Percentiles rank a stretch among this genome's conserved stretches.
Conservation (phyloP, 2,113 vertebrate genomes). For the Podocnemis expansa region DNA sequence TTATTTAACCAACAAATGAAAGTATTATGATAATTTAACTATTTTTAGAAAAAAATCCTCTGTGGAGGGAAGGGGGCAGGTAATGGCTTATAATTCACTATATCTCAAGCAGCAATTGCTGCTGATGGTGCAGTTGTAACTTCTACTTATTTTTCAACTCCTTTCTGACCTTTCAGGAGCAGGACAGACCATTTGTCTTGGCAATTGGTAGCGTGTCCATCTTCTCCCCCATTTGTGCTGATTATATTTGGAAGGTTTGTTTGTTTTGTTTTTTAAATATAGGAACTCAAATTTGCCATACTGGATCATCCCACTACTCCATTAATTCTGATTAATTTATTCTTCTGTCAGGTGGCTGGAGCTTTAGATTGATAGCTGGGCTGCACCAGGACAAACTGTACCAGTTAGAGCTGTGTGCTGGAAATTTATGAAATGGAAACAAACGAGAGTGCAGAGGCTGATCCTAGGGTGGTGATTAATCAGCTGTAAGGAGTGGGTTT, state of each 20-base stretch:
- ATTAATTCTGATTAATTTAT: not conserved
- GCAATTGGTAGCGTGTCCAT: not conserved
- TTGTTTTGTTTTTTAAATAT: not conserved
- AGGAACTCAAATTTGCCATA: not conserved
- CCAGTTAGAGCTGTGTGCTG: not conserved
- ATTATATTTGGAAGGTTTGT: fast-evolving
- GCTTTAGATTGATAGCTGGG: not conserved
- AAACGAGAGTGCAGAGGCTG: not conserved
- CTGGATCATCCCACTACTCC: not conserved
- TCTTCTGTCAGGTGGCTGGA: fast-evolving
- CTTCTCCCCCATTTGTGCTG: not conserved
- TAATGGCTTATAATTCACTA: not conserved
- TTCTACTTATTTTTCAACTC: not conserved
- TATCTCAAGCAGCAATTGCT: not conserved
- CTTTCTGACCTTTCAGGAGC: not conserved
- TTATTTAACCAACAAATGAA: slow-evolving; percentile 44
- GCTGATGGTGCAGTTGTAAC: not conserved
- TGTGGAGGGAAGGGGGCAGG: not conserved
- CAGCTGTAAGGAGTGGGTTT: not conserved
- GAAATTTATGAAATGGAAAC: not conserved
- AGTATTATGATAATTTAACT: slow-evolving; percentile 22
- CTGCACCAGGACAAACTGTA: fast-evolving
- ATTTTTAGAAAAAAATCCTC: slow-evolving; percentile 34
- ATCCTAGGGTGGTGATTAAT: not conserved
- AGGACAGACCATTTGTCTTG: not conserved